phyloP scores from a whole-genome alignment of 2,797 vertebrate species.

The Bothrops alternatus region DNA sequence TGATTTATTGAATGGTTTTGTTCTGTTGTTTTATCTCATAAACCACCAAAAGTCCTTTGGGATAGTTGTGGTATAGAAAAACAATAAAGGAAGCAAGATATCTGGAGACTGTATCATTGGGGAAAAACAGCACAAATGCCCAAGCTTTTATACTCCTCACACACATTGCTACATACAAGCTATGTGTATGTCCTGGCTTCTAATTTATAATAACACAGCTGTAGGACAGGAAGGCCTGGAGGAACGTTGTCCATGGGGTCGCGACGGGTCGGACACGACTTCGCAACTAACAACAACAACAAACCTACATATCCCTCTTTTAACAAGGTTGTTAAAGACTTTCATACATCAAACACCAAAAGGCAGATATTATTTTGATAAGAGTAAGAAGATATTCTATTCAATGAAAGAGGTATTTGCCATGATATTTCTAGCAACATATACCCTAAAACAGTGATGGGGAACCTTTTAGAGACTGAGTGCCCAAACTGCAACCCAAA shows the following conservation, averaged over 20 bases:
- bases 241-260: too few species aligned
- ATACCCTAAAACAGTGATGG: background rate
- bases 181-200: background rate
- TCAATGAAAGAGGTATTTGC: background rate
- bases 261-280: too few species aligned
- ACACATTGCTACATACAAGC: background rate
- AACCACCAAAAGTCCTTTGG: background rate
- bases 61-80: background rate
- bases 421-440: background rate
- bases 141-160: background rate
- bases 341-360: background rate
- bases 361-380: background rate
- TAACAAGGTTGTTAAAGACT: background rate
- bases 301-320: too few species aligned
- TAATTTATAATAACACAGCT: background rate
- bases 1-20: background rate
- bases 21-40: background rate
- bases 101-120: background rate
- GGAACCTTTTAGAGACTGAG: too few species aligned
- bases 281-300: too few species aligned
- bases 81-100: background rate
- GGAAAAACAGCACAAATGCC: background rate
- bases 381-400: background rate
- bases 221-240: too few species aligned
- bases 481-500: too few species aligned